Conservation (phyloP, 2,888 invertebrate genomes). For the Myathropa florea region DNA sequence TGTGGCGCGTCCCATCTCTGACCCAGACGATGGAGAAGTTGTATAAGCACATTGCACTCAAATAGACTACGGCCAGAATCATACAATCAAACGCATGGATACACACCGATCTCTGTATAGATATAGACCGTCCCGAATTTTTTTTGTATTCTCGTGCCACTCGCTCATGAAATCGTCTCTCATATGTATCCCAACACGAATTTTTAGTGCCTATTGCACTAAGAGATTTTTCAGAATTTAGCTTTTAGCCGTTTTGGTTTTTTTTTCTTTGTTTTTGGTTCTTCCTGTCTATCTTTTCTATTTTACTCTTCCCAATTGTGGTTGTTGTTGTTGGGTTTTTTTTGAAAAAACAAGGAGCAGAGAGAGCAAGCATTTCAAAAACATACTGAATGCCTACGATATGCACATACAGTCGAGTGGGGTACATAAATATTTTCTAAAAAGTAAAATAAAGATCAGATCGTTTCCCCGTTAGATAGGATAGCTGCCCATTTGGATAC, state of each 20-base stretch:
- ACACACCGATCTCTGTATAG: not conserved
- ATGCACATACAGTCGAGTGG: not conserved
- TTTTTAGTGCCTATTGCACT: conserved; percentile 37
- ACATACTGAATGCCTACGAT: not conserved
- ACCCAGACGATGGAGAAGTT: not conserved
- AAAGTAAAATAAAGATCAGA: conserved; percentile 38
- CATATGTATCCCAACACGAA: conserved; percentile 18
- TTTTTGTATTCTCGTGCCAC: not conserved
- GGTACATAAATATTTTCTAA: conserved; percentile 13
- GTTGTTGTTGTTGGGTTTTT: not conserved
- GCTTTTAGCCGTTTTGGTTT: not conserved
- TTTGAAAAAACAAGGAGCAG: conserved; percentile 30
- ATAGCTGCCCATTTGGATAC: not conserved
- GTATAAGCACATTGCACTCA: conserved; percentile 14
- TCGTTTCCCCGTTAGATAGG: conserved; percentile 16
- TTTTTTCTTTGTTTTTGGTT: not conserved
- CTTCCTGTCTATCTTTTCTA: not conserved
- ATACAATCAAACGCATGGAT: not conserved
- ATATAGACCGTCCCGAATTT: not conserved
- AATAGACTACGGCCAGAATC: not conserved
- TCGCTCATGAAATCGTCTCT: conserved; percentile 21
- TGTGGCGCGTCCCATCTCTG: not conserved
- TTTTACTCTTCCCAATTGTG: not conserved
- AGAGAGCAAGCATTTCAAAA: conserved; percentile 20
- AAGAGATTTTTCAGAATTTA: not conserved